A percentile compares a stretch with the other conserved stretches of the same genome.
phyloP scores from a whole-genome alignment of 2,797 vertebrate genomes.

The Acrossocheilus fasciatus region DNA sequence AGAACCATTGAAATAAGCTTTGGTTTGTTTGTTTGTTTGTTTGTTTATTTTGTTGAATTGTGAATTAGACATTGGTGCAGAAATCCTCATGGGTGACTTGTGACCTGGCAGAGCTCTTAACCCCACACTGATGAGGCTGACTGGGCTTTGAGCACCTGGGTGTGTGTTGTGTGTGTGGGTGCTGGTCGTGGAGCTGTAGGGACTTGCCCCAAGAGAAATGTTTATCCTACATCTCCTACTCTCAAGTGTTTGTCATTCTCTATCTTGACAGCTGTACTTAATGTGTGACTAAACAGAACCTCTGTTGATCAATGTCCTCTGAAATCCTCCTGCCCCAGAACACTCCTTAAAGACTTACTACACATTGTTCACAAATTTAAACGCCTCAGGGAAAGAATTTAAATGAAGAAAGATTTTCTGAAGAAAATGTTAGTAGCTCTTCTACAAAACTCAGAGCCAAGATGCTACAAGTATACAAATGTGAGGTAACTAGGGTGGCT shows the following conservation, averaged over 20 bases:
- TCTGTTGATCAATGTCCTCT: slow-evolving; percentile 8
- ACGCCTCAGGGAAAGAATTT: not conserved
- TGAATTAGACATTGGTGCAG: not conserved
- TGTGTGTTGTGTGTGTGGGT: slow-evolving; percentile 18
- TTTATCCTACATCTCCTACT: slow-evolving; percentile 40
- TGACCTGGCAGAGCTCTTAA: not conserved
- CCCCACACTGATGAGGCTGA: not conserved
- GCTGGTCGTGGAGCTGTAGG: not conserved
- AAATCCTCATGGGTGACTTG: not conserved
- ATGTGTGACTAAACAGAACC: slow-evolving; percentile 43
- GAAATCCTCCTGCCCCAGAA: not conserved
- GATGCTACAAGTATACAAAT: not conserved
- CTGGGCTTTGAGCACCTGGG: slow-evolving; percentile 4
- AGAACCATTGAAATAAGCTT: not conserved
- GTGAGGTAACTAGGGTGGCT: not conserved
- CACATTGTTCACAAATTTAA: slow-evolving; percentile 23
- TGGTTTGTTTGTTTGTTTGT: not conserved
- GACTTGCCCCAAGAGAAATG: slow-evolving; percentile 31
- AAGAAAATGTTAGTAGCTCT: not conserved
- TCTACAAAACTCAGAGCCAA: not conserved
- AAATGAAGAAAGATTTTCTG: not conserved
- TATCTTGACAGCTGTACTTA: slow-evolving; percentile 44
- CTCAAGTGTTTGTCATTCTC: slow-evolving; percentile 44
- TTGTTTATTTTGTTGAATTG: not conserved
- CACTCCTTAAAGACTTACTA: not conserved